These are phyloP conservation scores for Pterocles burchelli DNA, from an alignment of 2,113 vertebrate genomes.

Conservation along the genomic window DNA sequence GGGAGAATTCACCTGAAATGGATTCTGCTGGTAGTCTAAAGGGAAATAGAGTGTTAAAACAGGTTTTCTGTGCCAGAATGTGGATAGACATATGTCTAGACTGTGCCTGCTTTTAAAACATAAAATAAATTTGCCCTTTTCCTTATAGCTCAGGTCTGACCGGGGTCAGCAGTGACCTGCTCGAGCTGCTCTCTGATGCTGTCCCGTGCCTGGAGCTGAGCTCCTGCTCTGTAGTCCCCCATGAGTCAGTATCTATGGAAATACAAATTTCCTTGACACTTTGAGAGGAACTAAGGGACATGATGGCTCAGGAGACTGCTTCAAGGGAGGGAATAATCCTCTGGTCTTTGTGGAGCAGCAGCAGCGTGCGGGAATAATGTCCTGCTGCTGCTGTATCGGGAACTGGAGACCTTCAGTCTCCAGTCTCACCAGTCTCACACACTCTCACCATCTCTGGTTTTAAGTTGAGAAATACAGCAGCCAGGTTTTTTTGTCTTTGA, in stretches of 20 bases:
- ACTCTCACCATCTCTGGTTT: background rate
- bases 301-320: background rate
- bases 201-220: background rate
- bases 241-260: background rate
- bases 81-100: background rate
- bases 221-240: background rate
- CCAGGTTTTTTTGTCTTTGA: background rate
- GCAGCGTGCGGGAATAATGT: background rate
- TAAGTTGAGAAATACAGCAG: background rate
- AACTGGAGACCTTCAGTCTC: background rate
- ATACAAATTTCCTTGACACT: background rate
- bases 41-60: background rate
- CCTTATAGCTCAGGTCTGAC: background rate
- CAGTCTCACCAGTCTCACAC: fast-evolving
- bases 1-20: background rate
- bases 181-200: background rate
- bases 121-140: background rate
- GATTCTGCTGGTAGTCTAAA: background rate
- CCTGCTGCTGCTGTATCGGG: background rate
- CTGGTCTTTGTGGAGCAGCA: background rate
- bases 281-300: background rate
- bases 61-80: background rate
- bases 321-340: background rate
- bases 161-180: background rate
- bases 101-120: background rate